These are phyloP conservation scores for Crambe crambe DNA, from an alignment of 37 sponge, comb jelly and placozoan species.

Conservation along the genomic window DNA sequence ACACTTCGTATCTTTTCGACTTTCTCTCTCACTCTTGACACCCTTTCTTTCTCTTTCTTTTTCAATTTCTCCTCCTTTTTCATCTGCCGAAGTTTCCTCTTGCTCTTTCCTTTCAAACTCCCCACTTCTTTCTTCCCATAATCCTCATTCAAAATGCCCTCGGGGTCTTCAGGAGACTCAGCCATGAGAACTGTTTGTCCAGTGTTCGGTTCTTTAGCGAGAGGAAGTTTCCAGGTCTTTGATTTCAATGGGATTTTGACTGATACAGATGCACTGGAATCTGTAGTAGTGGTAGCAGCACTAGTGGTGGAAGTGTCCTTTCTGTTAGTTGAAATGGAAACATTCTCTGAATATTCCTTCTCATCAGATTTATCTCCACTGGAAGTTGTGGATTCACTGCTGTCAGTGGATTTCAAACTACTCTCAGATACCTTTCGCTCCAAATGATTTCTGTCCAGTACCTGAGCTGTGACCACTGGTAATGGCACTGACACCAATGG, in stretches of 20 bases:
- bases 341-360: background rate
- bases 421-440: conserved; percentile 58
- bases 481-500: too few species aligned
- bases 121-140: conserved; percentile 1
- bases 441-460: background rate
- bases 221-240: conserved; percentile 6
- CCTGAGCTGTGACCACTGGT: background rate
- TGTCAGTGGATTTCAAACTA: conserved; percentile 35
- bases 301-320: background rate
- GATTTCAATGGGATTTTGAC: conserved; percentile 2
- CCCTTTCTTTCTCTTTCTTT: conserved; percentile 37
- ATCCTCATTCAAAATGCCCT: background rate
- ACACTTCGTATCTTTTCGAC: background rate
- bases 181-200: conserved; percentile 52
- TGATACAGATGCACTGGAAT: background rate
- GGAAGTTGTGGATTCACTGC: conserved; percentile 32
- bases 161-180: background rate
- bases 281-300: background rate
- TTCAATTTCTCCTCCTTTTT: conserved; percentile 57
- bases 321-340: background rate
- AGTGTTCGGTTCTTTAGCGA: conserved; percentile 59
- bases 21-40: conserved; percentile 4
- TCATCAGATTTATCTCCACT: conserved; percentile 32
- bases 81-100: conserved; percentile 40
- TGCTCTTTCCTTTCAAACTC: conserved; percentile 11